These are phyloP conservation scores for Poecilia wingei DNA, from an alignment of 2,797 vertebrate species.

Conservation along the genomic window DNA sequence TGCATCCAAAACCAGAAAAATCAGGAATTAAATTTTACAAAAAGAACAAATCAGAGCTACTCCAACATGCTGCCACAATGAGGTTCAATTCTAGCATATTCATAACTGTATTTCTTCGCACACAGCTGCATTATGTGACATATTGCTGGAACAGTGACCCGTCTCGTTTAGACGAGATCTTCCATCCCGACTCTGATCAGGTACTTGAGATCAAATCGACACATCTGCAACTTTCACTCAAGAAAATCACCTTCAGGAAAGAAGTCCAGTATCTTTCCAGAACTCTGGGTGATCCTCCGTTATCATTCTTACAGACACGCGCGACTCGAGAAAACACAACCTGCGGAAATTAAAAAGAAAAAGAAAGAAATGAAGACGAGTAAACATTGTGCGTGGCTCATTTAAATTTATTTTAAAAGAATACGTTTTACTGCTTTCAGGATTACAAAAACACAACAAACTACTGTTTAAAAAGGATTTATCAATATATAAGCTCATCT, in stretches of 20 bases:
- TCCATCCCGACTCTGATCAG: not conserved
- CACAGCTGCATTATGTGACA: not conserved
- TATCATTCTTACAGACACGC: conserved; percentile 93
- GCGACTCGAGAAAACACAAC: conserved; percentile 79
- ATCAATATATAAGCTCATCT: not conserved
- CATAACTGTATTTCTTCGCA: not conserved
- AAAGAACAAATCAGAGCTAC: not conserved
- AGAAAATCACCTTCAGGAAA: conserved; percentile 86
- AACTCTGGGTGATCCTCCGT: conserved; percentile 93
- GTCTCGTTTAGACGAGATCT: not conserved
- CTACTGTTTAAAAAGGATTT: not conserved
- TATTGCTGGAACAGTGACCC: not conserved
- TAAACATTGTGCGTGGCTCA: not conserved
- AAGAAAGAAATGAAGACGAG: rapidly evolving
- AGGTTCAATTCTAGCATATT: not conserved
- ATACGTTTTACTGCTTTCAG: not conserved
- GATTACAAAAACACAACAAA: not conserved
- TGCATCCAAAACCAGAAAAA: not conserved
- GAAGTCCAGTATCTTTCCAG: conserved; percentile 93
- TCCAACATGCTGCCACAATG: not conserved
- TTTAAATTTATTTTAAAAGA: not conserved
- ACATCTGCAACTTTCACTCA: not conserved
- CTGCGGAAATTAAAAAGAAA: conserved; percentile 20
- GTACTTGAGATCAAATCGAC: not conserved
- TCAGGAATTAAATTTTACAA: not conserved